Percentiles rank a stretch among this genome's conserved stretches.
Evolutionary conservation across 2,797 vertebrate species (phyloP).

Genomic region (Sebastes nivosus): DNA sequence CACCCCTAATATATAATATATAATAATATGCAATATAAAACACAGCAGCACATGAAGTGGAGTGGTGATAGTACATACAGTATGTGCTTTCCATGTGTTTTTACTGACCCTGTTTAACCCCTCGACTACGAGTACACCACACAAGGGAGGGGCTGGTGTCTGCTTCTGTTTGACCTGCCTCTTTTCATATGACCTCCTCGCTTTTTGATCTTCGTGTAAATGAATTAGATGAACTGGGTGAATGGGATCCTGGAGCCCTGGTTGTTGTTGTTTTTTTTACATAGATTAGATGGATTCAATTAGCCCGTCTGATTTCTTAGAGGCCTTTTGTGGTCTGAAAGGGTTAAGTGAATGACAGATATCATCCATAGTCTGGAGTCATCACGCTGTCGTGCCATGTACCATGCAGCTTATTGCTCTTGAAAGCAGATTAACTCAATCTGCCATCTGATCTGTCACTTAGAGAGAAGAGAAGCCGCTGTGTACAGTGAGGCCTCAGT

Average conservation of each 20-base stretch:
- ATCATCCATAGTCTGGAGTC: constrained; percentile 63
- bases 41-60: not conserved
- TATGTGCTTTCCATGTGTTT: not conserved
- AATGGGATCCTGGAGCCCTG: constrained; percentile 56
- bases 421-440: constrained; percentile 61
- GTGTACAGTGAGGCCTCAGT: constrained; percentile 24
- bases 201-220: constrained; percentile 70
- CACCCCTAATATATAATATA: too few relatives aligned
- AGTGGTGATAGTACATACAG: not conserved
- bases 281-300: constrained; percentile 70
- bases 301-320: constrained; percentile 60
- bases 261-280: constrained; percentile 1
- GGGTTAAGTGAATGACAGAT: constrained; percentile 66
- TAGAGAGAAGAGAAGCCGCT: constrained; percentile 22
- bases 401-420: constrained; percentile 38
- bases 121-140: not conserved
- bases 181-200: constrained; percentile 37
- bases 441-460: constrained; percentile 58
- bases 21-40: not conserved
- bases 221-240: constrained; percentile 66
- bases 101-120: constrained; percentile 27
- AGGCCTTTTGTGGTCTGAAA: constrained; percentile 62
- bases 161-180: constrained; percentile 46
- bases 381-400: constrained; percentile 47
- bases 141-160: constrained; percentile 1